Percentiles rank a stretch among this genome's conserved stretches.
phyloP scores from a whole-genome alignment of 2,113 vertebrate genomes.

The Odobenus rosmarus region DNA sequence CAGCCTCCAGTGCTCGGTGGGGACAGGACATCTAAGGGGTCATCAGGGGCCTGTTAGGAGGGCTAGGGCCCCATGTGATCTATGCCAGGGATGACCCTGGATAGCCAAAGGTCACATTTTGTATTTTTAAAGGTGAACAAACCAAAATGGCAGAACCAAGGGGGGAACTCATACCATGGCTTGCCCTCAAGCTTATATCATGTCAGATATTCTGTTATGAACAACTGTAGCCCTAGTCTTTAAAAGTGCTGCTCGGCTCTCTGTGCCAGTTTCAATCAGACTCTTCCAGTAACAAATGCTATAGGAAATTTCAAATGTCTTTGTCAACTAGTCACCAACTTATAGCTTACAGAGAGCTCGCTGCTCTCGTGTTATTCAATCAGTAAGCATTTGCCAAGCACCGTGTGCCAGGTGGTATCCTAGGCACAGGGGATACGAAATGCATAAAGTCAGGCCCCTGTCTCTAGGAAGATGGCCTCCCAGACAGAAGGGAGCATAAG shows the following conservation, averaged over 20 bases:
- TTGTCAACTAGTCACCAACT: not conserved
- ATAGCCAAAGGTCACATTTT: not conserved
- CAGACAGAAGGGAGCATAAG: not conserved
- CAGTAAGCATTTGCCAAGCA: not conserved
- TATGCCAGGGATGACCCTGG: not conserved
- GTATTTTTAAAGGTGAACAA: not conserved
- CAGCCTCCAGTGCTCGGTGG: rapidly evolving
- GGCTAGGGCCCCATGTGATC: not conserved
- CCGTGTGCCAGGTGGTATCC: not conserved
- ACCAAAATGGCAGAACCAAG: not conserved
- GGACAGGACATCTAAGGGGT: not conserved
- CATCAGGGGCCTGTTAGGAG: not conserved
- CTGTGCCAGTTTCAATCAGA: not conserved
- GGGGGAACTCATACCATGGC: not conserved
- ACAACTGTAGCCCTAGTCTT: not conserved
- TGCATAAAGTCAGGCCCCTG: not conserved
- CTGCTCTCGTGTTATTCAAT: not conserved
- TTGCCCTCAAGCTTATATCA: not conserved
- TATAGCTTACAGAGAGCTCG: not conserved
- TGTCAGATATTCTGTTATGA: not conserved
- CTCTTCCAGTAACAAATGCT: not conserved
- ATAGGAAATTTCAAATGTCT: not conserved
- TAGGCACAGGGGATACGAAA: not conserved
- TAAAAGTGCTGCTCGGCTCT: not conserved
- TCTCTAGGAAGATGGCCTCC: not conserved